Evolutionary conservation across 2,888 invertebrate genomes (phyloP), one percentile per base, ranked within the genome.

Genomic region (Eubasilissa splendida): DNA sequence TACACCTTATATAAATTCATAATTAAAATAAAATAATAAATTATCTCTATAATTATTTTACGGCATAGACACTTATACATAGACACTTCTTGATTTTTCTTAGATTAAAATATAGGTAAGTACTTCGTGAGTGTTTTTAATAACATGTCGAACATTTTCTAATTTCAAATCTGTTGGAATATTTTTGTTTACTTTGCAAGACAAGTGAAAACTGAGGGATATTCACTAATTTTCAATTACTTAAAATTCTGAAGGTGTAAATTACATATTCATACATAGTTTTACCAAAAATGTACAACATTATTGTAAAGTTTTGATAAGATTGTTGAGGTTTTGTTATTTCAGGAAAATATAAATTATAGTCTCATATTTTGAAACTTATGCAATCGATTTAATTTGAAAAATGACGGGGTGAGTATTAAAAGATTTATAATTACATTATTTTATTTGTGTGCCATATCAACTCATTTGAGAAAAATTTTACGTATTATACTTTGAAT

Each of bases 361-460:
- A 56, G 71, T 71, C 22, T 9, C 31, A n/a, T 52, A 53, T 70
- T 70, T 53, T 14, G n/a, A 70, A 52, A 70, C 12, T 52, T 70
- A 70, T 70, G 70, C 10, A 10, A 70, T 56, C 54, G 71, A 71
- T 7, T 71, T 22, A 11, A 33, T 31, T 11, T 7, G 54, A 71
- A 71, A 12, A 54, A 71, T 71, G 71, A 22, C 71, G 53, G 71
- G 71, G 71, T 71, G 31, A 31, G 71, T 56, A 52, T 53, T 22
- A 1, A 22, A 22, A 22, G 0, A 4, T 70, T 71, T 31, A 11
- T 9, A 31, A 3, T 63, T 63, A 4, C 2, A 63, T 14, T 10
- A 63, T 11, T 12, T 63, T 31, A 5, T 63, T 63, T 63, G 12
- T 12, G 12, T 59, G 12, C 31, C n/a, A 33, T 66, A 4, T 12